Percentiles rank a stretch among this genome's conserved stretches.
Conservation (phyloP, 1,140 invertebrate genomes). For the Lepeophtheirus salmonis region DNA sequence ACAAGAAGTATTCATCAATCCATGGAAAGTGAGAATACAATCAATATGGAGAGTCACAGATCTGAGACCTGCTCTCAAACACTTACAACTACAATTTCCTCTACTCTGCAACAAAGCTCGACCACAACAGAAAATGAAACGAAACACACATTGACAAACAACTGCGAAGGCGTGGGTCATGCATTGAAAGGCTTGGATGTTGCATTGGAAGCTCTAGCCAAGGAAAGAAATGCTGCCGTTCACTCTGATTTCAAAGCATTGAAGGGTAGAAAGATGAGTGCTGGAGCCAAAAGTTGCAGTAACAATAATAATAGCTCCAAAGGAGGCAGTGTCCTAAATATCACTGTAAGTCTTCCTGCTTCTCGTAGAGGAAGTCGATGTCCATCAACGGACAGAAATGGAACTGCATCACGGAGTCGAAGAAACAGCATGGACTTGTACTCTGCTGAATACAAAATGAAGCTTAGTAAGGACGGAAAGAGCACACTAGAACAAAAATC, state of each 20-base stretch:
- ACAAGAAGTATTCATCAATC: too few relatives aligned
- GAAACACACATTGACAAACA: background rate
- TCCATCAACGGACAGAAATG: background rate
- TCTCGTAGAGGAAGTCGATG: background rate
- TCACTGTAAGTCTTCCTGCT: constrained; percentile 1
- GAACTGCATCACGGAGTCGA: background rate
- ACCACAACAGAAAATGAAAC: background rate
- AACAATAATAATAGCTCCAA: background rate
- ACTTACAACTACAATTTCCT: background rate
- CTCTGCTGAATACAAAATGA: constrained; percentile 13
- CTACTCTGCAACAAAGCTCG: background rate
- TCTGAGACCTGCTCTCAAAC: background rate
- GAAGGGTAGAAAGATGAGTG: background rate
- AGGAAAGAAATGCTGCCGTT: constrained; percentile 1
- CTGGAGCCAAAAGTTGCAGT: background rate
- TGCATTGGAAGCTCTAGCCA: constrained; percentile 7
- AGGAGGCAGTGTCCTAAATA: background rate
- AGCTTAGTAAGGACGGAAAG: constrained; percentile 6
- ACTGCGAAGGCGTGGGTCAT: background rate
- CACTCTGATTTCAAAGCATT: background rate
- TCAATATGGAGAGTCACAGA: too few relatives aligned
- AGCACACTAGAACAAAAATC: constrained; percentile 13
- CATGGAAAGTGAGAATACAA: too few relatives aligned
- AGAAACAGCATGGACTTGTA: constrained; percentile 14
- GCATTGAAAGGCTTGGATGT: constrained; percentile 5